phyloP scores from a whole-genome alignment of 2,888 invertebrate genomes.

The Cremastobaeus sp. region DNA sequence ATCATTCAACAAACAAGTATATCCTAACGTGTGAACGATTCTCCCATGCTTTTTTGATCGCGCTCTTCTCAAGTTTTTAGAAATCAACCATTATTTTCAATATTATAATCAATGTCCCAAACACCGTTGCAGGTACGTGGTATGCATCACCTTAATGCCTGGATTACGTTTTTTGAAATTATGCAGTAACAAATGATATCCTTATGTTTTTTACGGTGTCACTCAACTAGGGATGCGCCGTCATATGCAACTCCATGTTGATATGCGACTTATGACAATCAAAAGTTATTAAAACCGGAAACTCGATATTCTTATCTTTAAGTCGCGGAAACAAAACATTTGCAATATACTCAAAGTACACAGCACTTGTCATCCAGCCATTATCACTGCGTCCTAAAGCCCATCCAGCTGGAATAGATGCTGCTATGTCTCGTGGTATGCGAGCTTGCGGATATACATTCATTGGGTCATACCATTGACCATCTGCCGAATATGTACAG shows the following conservation, averaged over 20 bases:
- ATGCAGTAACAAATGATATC: too few relatives aligned
- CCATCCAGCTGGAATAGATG: constrained; percentile 61
- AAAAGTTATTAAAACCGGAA: constrained; percentile 64
- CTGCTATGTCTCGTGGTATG: constrained; percentile 61
- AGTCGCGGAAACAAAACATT: constrained; percentile 69
- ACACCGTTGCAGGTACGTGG: too few relatives aligned
- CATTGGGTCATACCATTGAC: constrained; percentile 9
- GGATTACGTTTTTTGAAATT: too few relatives aligned
- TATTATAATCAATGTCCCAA: too few relatives aligned
- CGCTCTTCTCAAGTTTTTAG: too few relatives aligned
- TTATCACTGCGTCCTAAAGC: constrained; percentile 66
- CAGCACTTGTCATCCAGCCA: constrained; percentile 71
- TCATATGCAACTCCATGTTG: constrained; percentile 62
- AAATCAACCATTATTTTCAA: too few relatives aligned
- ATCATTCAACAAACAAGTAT: too few relatives aligned
- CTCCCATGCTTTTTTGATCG: too few relatives aligned
- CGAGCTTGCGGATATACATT: constrained; percentile 37
- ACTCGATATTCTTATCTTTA: constrained; percentile 60
- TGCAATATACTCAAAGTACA: constrained; percentile 71
- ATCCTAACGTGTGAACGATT: too few relatives aligned
- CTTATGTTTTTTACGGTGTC: too few relatives aligned
- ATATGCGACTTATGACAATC: constrained; percentile 69
- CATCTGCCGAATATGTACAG: constrained; percentile 14
- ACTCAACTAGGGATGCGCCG: too few relatives aligned
- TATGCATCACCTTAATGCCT: too few relatives aligned